Base-by-base conservation (phyloP, 2,888 invertebrate genomes). In the Rhorus exstirpatorius region DNA sequence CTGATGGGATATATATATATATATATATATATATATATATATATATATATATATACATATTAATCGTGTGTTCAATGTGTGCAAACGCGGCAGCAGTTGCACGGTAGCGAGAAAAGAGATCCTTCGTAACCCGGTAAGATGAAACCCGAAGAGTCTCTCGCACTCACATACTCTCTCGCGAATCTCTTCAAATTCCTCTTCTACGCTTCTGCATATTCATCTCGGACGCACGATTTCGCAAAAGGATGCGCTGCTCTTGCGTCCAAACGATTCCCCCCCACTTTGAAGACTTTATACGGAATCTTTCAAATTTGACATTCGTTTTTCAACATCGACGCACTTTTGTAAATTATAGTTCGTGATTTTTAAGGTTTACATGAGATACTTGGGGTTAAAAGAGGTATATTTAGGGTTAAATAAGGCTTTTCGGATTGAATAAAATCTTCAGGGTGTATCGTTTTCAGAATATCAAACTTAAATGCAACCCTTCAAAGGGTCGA, bases 111-210 rank as follows among this genome's bases (percentile, higher is more conserved):
- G 86, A 86, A 82, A 86, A 83, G 79, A 85, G 85, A 86, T 88
- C 87, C 86, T n/a, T 87, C 86, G 86, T 87, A 88, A 88, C 86
- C 84, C 84, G 89, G 89, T 89, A 89, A 89, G 87, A 89, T 88
- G 89, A 89, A 87, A 89, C 88, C 85, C 80, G 63, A 79, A 84
- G 81, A 21, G 35, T 38, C 49, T 46, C 21, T 44, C 67, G 58
- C 78, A 46, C 41, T 31, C 67, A 31, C 24, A n/a, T 55, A 21
- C 35, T 38, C 31, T 58, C 65, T 14, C 75, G 26, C 75, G 21
- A 53, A 46, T 58, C 72, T 68, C 65, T 71, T 24, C 49, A 8
- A 26, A 35, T 26, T 72, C 55, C 71, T 49, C 53, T 44, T 51
- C 61, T 60, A n/a, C 14, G 46, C 35, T 60, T 31, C 21, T 35